Conservation (phyloP, 2,888 invertebrate species). For the Brenthis ino region DNA sequence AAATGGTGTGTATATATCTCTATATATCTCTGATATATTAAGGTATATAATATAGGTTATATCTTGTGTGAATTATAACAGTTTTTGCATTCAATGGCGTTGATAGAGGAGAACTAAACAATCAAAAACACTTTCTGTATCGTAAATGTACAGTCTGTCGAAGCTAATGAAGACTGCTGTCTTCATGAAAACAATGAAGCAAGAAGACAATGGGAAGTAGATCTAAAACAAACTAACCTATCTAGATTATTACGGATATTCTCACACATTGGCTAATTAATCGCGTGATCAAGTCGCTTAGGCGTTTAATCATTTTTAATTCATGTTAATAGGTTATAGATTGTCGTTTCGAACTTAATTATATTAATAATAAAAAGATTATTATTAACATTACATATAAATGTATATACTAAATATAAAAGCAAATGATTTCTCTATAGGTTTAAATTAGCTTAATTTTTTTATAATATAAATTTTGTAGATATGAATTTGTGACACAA, state of each 20-base stretch:
- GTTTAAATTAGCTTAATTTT: no score
- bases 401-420: neutral
- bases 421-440: neutral
- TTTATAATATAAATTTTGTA: no score
- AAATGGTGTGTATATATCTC: neutral
- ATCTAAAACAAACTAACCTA: conserved; percentile 47
- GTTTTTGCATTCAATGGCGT: conserved; percentile 19
- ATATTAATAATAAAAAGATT: neutral
- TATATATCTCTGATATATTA: neutral
- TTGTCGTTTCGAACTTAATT: neutral
- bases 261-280: conserved; percentile 58
- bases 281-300: conserved; percentile 58
- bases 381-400: neutral
- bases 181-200: conserved; percentile 40
- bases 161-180: conserved; percentile 36
- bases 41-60: conserved; percentile 3
- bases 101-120: conserved; percentile 22
- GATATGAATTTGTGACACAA: neutral
- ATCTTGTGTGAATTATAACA: conserved; percentile 20
- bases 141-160: conserved; percentile 34
- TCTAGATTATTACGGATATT: conserved; percentile 50
- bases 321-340: conserved; percentile 38
- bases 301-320: conserved; percentile 49
- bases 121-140: conserved; percentile 32
- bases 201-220: conserved; percentile 43